A percentile compares a stretch with the other conserved stretches of the same genome.
Evolutionary conservation across 2,888 invertebrate genomes (phyloP).

Genomic region (Halictus quadricinctus): DNA sequence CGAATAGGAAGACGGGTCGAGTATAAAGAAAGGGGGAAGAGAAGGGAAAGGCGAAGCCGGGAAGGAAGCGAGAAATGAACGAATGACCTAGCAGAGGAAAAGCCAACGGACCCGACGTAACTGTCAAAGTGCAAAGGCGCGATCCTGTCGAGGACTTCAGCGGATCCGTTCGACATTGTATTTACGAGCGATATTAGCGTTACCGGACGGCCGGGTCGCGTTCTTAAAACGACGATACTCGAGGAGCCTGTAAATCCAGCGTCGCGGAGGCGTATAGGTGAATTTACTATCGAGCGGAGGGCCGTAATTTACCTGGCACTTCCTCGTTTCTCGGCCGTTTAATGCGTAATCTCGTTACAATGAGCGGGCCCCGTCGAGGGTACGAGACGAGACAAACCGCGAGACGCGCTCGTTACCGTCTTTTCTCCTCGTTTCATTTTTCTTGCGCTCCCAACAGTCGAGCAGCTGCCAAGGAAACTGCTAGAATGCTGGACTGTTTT

Average conservation of each 20-base stretch:
- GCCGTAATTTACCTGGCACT: constrained; percentile 68
- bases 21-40: too few relatives aligned
- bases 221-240: constrained; percentile 59
- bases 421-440: not conserved
- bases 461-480: not conserved
- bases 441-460: not conserved
- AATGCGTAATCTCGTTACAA: constrained; percentile 68
- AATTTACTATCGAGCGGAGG: constrained; percentile 66
- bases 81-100: constrained; percentile 12
- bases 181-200: constrained; percentile 55
- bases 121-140: constrained; percentile 30
- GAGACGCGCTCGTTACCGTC: constrained; percentile 41
- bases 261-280: constrained; percentile 62
- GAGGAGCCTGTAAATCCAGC: constrained; percentile 64
- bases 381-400: constrained; percentile 16
- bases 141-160: constrained; percentile 23
- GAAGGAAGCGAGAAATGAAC: not conserved
- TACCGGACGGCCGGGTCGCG: constrained; percentile 36
- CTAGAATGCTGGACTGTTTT: not conserved
- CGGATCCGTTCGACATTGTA: constrained; percentile 40
- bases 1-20: too few relatives aligned
- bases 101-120: constrained; percentile 33
- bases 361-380: constrained; percentile 33
- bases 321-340: constrained; percentile 71
- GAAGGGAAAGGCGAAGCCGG: not conserved